phyloP scores from a whole-genome alignment of 2,888 invertebrate genomes.

The Heliothis peltigera region DNA sequence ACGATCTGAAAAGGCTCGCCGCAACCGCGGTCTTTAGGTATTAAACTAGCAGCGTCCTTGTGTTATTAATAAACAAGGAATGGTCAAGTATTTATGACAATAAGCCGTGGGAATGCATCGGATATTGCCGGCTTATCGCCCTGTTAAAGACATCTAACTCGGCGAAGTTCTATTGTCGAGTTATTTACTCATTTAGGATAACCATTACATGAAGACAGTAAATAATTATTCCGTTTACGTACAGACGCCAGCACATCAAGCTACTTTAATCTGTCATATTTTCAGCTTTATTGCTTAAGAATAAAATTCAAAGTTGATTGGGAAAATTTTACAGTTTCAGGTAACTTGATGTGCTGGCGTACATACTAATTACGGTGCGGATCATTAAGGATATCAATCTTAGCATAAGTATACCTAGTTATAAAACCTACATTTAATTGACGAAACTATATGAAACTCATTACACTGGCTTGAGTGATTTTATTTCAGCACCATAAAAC shows the following conservation, averaged over 20 bases:
- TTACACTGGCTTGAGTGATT: conserved; percentile 14
- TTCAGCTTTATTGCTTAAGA: too few species aligned
- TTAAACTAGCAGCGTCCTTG: conserved; percentile 22
- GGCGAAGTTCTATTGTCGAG: not conserved
- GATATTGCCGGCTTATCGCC: not conserved
- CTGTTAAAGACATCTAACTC: not conserved
- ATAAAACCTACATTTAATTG: conserved; percentile 20
- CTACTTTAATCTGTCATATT: too few species aligned
- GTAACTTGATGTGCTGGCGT: too few species aligned
- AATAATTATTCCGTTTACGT: not conserved
- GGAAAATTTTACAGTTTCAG: too few species aligned
- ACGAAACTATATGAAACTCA: conserved; percentile 4
- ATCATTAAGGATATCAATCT: too few species aligned
- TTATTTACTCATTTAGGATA: not conserved
- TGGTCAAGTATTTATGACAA: conserved; percentile 22
- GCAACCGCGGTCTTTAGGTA: conserved; percentile 14
- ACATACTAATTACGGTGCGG: not conserved
- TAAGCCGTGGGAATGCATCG: conserved; percentile 18
- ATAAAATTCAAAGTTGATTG: too few species aligned
- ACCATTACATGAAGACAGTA: not conserved
- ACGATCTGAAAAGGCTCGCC: not conserved
- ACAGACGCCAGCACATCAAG: too few species aligned
- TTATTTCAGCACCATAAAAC: conserved; percentile 28
- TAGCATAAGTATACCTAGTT: not conserved
- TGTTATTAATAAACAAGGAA: conserved; percentile 35